phyloP scores from a whole-genome alignment of 2,888 invertebrate genomes.

The Scelioninae gen. 1 region DNA sequence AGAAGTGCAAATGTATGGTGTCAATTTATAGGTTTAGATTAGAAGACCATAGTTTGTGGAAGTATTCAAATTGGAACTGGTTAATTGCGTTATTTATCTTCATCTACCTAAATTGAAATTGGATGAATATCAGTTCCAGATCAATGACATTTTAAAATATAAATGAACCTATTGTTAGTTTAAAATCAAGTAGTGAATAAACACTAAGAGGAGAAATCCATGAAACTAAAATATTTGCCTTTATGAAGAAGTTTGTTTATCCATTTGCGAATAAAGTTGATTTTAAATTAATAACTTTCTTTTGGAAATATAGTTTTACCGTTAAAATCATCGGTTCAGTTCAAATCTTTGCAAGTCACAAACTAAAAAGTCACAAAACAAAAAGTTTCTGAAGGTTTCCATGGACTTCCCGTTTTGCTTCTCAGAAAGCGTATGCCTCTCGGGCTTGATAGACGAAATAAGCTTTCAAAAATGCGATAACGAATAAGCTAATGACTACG shows the following conservation, averaged over 20 bases:
- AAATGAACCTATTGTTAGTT: too few relatives aligned
- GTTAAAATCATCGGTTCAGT: background rate
- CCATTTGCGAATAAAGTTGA: too few relatives aligned
- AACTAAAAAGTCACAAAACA: conserved; percentile 19
- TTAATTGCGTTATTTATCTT: background rate
- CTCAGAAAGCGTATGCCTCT: conserved; percentile 22
- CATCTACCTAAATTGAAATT: too few relatives aligned
- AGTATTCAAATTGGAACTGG: background rate
- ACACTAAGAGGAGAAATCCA: too few relatives aligned
- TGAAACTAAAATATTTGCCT: too few relatives aligned
- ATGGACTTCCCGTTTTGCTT: background rate
- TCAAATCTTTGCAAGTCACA: background rate
- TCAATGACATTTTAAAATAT: too few relatives aligned
- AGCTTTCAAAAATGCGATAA: conserved; percentile 35
- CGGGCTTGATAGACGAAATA: conserved; percentile 24
- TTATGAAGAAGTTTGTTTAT: too few relatives aligned
- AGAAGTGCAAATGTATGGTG: conserved; percentile 15
- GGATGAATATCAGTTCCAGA: too few relatives aligned
- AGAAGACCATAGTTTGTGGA: background rate
- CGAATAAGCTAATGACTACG: conserved; percentile 64
- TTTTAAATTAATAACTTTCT: too few relatives aligned
- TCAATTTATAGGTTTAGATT: background rate
- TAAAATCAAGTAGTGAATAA: too few relatives aligned
- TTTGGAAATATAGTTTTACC: too few relatives aligned
- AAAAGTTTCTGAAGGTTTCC: conserved; percentile 2